These are phyloP conservation scores for Oceanodroma tethys DNA, from an alignment of 2,113 vertebrate genomes.

Conservation along the genomic window DNA sequence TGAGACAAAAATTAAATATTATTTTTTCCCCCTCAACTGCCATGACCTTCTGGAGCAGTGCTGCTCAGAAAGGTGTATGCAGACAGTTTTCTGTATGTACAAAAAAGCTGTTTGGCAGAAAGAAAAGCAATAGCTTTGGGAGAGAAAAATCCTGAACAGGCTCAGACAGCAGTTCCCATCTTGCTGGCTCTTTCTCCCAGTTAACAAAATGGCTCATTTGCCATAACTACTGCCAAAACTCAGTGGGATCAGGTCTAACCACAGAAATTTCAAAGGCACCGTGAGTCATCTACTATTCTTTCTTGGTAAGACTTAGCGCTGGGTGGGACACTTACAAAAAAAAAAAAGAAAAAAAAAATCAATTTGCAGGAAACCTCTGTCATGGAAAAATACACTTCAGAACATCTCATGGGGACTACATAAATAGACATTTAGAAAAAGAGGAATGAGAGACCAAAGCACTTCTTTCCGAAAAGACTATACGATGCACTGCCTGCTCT, in stretches of 20 bases:
- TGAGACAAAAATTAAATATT: background rate
- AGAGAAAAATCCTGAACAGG: background rate
- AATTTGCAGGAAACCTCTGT: slow-evolving; percentile 8
- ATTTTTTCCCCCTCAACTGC: background rate
- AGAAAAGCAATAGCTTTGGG: background rate
- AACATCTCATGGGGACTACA: background rate
- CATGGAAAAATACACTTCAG: slow-evolving; percentile 47
- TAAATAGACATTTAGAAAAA: background rate
- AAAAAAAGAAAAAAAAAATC: background rate
- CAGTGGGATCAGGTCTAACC: background rate
- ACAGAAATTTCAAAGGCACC: background rate
- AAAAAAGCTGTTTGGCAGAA: background rate
- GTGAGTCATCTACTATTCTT: slow-evolving; percentile 13
- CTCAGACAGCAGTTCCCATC: background rate
- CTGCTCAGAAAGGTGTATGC: background rate
- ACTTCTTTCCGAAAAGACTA: background rate
- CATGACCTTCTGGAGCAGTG: rapidly evolving
- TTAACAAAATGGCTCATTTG: background rate
- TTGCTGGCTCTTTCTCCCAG: background rate
- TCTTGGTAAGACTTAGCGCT: background rate
- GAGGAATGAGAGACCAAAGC: background rate
- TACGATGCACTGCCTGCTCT: background rate
- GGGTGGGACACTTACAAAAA: background rate
- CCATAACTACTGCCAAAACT: slow-evolving; percentile 9
- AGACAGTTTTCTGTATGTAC: background rate